These are phyloP conservation scores for Colistium nudipinnis DNA, from an alignment of 2,113 vertebrate genomes.

Conservation along the genomic window DNA sequence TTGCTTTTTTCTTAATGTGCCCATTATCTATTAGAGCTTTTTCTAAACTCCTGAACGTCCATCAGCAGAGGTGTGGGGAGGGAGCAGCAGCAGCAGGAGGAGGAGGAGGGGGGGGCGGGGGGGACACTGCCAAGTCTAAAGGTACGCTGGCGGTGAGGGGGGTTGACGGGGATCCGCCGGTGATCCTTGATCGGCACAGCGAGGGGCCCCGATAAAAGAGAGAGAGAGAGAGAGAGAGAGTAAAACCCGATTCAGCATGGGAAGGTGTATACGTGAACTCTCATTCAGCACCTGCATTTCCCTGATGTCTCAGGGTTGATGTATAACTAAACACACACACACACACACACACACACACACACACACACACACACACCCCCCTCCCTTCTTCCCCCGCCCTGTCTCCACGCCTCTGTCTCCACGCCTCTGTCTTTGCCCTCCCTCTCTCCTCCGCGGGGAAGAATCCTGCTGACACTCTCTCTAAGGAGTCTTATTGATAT, in stretches of 20 bases:
- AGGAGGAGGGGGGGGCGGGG: conserved; percentile 1
- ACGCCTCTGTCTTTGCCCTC: conserved; percentile 28
- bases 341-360: not conserved
- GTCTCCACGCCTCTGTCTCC: too few relatives aligned
- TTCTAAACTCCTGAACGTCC: conserved; percentile 22
- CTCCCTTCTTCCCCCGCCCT: conserved; percentile 1
- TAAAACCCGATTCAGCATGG: conserved; percentile 24
- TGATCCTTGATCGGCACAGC: conserved; percentile 43
- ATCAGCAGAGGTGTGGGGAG: conserved; percentile 18
- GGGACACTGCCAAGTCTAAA: conserved; percentile 35
- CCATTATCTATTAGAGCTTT: conserved; percentile 45
- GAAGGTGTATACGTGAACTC: conserved; percentile 43
- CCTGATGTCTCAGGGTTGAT: conserved; percentile 34
- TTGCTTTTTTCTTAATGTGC: conserved; percentile 37
- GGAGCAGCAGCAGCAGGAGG: too few relatives aligned
- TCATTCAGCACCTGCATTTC: conserved; percentile 44
- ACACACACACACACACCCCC: not conserved
- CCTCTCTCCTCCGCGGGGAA: conserved; percentile 65
- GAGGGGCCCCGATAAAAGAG: conserved; percentile 29
- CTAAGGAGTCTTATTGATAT: conserved; percentile 79
- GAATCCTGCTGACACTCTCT: conserved; percentile 75
- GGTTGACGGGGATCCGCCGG: conserved; percentile 38
- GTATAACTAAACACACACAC: conserved; percentile 5
- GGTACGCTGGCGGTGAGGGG: conserved; percentile 24
- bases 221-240: not conserved